These are phyloP conservation scores for Eretmochelys imbricata DNA, from an alignment of 2,113 vertebrate genomes.

Conservation along the genomic window DNA sequence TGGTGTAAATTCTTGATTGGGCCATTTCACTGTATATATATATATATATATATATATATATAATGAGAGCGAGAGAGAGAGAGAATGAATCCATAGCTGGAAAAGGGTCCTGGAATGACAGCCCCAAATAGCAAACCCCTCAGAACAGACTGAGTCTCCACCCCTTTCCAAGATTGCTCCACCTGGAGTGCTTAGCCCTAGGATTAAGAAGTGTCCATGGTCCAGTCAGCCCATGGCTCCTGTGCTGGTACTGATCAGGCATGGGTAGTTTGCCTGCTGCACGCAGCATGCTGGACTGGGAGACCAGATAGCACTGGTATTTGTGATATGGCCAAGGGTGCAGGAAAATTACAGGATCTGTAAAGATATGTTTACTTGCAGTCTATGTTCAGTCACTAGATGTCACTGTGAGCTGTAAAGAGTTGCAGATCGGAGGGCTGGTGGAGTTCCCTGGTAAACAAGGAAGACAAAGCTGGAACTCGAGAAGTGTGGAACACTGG, in stretches of 20 bases:
- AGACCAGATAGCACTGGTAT: too few relatives aligned
- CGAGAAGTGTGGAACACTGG: neutral
- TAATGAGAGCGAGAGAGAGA: too few relatives aligned
- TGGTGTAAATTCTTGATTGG: accelerated
- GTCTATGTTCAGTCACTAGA: neutral
- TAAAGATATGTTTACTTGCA: neutral
- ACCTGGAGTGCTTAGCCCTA: neutral
- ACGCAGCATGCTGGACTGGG: too few relatives aligned
- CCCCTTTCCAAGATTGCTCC: too few relatives aligned
- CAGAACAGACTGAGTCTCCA: too few relatives aligned
- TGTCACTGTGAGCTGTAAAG: accelerated
- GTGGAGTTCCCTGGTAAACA: neutral
- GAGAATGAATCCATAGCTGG: accelerated
- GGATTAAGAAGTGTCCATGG: neutral
- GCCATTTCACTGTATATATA: neutral
- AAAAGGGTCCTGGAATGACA: accelerated
- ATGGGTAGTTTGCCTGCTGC: too few relatives aligned
- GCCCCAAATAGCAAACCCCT: accelerated
- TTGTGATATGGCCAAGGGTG: too few relatives aligned
- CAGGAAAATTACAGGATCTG: neutral
- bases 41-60: too few relatives aligned
- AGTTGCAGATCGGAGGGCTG: accelerated
- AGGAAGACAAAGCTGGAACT: neutral
- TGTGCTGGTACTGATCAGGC: neutral
- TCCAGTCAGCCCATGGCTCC: neutral